Conservation (phyloP, 2,113 vertebrate genomes). For the Jaculus jaculus region DNA sequence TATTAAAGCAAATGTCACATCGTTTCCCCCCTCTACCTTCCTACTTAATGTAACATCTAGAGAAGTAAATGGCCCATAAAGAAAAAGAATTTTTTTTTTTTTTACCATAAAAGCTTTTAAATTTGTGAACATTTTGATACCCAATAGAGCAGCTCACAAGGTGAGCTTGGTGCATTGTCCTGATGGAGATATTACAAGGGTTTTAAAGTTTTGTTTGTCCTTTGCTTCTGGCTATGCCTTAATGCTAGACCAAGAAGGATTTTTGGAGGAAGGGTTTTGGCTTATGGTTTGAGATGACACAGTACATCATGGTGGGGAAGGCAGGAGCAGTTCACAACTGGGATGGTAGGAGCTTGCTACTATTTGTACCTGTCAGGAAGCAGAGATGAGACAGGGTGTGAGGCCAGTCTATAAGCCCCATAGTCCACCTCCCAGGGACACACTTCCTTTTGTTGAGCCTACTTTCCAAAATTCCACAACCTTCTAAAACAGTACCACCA, state of each 20-base stretch:
- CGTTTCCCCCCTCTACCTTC: neutral
- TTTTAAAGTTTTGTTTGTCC: neutral
- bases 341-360: no score
- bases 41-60: conserved; percentile 24
- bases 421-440: neutral
- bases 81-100: conserved; percentile 51
- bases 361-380: no score
- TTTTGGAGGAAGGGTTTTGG: no score
- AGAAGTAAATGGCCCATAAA: conserved; percentile 68
- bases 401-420: neutral
- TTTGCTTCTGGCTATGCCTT: no score
- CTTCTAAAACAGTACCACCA: neutral
- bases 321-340: no score
- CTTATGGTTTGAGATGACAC: no score
- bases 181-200: neutral
- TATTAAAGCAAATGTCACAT: conserved; percentile 56
- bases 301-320: no score
- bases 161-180: neutral
- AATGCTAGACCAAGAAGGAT: no score
- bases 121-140: conserved; percentile 53
- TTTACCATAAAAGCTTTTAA: neutral
- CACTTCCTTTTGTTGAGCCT: no score
- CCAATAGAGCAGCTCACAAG: neutral
- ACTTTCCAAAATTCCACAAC: no score
- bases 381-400: neutral